A percentile compares a stretch with the other conserved stretches of the same genome.
phyloP scores from a whole-genome alignment of 1,140 invertebrate species.

The Ptiloglossa arizonensis region DNA sequence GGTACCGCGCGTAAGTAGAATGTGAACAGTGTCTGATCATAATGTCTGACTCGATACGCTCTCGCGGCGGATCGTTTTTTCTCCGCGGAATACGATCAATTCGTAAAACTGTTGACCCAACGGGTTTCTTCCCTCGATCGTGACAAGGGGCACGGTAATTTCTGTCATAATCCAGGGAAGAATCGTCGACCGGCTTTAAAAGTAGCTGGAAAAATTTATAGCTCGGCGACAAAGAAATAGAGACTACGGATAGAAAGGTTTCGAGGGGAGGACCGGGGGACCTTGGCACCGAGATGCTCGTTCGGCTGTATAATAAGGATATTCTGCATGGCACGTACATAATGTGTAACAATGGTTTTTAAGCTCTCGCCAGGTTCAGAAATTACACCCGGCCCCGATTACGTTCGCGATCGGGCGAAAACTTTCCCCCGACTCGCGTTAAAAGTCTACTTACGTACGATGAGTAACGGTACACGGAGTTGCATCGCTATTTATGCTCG shows the following conservation, averaged over 20 bases:
- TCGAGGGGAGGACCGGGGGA: not conserved
- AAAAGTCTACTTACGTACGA: not conserved
- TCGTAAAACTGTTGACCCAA: not conserved
- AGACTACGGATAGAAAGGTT: constrained; percentile 11
- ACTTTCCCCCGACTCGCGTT: not conserved
- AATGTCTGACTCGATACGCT: no score
- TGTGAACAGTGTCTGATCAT: no score
- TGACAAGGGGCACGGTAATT: constrained; percentile 1
- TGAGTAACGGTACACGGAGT: not conserved
- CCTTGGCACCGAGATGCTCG: constrained; percentile 12
- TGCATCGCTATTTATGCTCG: not conserved
- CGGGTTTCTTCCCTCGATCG: not conserved
- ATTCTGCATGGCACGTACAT: not conserved
- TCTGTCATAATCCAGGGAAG: not conserved
- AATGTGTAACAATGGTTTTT: not conserved
- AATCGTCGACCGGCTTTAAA: not conserved
- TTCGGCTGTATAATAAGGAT: constrained; percentile 35
- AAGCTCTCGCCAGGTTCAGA: not conserved
- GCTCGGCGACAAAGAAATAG: not conserved
- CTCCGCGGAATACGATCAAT: no score
- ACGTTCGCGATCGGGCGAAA: constrained; percentile 1
- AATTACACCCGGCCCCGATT: not conserved
- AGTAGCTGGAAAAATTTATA: constrained; percentile 12
- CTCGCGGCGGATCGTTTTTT: no score
- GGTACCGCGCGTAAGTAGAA: no score